Percentiles rank a stretch among this genome's conserved stretches.
These are phyloP conservation scores for Sminthurinus aureus DNA, from an alignment of 2,888 invertebrate species.

Conservation along the genomic window DNA sequence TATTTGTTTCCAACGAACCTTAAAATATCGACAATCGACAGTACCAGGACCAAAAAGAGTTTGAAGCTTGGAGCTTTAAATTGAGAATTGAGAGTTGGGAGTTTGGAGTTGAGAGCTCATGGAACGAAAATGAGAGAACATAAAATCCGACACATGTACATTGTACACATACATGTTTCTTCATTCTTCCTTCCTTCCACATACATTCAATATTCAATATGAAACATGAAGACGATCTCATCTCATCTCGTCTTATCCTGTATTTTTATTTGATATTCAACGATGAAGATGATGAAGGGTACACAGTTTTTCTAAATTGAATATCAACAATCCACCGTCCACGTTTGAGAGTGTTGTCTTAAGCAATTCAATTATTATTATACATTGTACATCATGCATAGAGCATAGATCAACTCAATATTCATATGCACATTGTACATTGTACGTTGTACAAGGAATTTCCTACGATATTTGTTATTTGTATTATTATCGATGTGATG, in stretches of 20 bases:
- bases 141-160: slow-evolving; percentile 22
- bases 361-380: not conserved
- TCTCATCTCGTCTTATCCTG: not conserved
- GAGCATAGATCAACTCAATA: not conserved
- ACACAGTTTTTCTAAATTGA: slow-evolving; percentile 7
- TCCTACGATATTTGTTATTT: not conserved
- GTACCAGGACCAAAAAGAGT: not conserved
- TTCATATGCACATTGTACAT: not conserved
- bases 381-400: not conserved
- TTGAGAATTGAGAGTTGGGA: too few relatives aligned
- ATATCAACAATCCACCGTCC: not conserved
- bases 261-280: not conserved
- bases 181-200: too few relatives aligned
- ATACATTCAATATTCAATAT: not conserved
- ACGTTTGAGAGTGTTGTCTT: too few relatives aligned
- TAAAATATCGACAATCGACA: not conserved
- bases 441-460: too few relatives aligned
- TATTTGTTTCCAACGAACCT: not conserved
- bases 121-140: not conserved
- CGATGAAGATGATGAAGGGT: slow-evolving; percentile 6
- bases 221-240: not conserved
- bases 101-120: not conserved
- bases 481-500: not conserved
- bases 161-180: not conserved
- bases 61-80: not conserved